Percentiles rank a stretch among this genome's conserved stretches.
Evolutionary conservation across 2,113 vertebrate genomes (phyloP).

Genomic region (Cynopterus brachyotis): DNA sequence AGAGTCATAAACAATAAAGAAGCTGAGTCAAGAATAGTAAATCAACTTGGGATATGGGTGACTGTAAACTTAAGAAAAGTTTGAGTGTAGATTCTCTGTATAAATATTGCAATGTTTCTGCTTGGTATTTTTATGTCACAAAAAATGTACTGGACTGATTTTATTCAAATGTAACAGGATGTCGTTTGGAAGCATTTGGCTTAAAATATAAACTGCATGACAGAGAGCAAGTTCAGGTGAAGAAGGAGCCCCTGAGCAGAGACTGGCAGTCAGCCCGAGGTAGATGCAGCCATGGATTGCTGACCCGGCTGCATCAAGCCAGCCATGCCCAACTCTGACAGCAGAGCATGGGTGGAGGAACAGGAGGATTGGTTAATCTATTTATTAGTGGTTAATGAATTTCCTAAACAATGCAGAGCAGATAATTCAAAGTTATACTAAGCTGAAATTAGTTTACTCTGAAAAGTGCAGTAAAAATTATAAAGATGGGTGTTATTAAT

Average conservation of each 20-base stretch:
- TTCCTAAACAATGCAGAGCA: background rate
- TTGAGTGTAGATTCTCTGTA: background rate
- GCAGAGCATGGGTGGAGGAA: background rate
- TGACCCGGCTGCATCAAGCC: rapidly evolving
- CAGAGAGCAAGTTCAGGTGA: background rate
- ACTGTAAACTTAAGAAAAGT: background rate
- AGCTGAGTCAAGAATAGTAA: background rate
- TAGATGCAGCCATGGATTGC: background rate
- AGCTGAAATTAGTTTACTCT: background rate
- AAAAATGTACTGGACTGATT: background rate
- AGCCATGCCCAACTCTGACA: background rate
- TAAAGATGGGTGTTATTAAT: background rate
- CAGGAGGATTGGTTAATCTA: background rate
- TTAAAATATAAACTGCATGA: background rate
- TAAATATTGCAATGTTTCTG: background rate
- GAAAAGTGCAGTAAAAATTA: background rate
- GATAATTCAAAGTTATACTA: background rate
- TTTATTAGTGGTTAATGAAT: background rate
- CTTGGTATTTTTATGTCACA: background rate
- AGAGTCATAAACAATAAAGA: background rate
- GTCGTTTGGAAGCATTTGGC: background rate
- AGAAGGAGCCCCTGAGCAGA: background rate
- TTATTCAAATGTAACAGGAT: background rate
- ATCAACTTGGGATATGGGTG: background rate
- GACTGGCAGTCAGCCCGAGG: background rate